Base-by-base conservation (phyloP, 1,140 invertebrate genomes). In the Sipha flava region DNA sequence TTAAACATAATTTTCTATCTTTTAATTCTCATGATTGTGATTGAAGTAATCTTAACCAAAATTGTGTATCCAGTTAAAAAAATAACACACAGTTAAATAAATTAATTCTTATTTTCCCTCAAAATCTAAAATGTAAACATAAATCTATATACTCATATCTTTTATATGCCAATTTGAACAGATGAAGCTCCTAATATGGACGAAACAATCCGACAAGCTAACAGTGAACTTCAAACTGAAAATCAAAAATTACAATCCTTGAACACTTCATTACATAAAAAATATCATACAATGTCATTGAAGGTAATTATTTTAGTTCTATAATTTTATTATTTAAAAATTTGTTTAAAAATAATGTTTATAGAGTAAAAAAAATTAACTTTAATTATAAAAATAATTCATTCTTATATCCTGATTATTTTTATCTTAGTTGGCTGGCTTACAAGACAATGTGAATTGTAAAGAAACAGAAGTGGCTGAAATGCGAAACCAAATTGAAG, bases 401-500 rank as follows among this genome's bases (percentile, higher is more conserved):
- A n/a, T n/a, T n/a, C n/a, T n/a, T n/a, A n/a, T n/a, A n/a, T n/a
- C n/a, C n/a, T n/a, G n/a, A n/a, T n/a, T 31, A 16, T 34, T 75
- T 26, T 75, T 21, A 54, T 26, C 81, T 47, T 81, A 92, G 88
- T 92, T 96, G 85, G 92, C 95, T 52, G 94, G 95, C 85, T 86
- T 96, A 37, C 94, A 97, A 86, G 96, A 98, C 84, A 92, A 93
- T 29, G 88, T 97, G 72, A 95, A 93, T 40, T 93, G 93, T 29
- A 91, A 95, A 83, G 95, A 98, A 86, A 98, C 95, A 0, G 93
- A 97, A 86, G 94, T 92, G 81, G 96, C 96, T 29, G 97, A 98
- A 85, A 87, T 98, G 49, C 92, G 94, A 85, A 98, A 98, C 87
- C 94, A 97, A 87, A 93, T 97, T 57, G 96, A 98, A 85, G 97